phyloP scores from a whole-genome alignment of 2,797 vertebrate genomes.

The Aulostomus chinensis region DNA sequence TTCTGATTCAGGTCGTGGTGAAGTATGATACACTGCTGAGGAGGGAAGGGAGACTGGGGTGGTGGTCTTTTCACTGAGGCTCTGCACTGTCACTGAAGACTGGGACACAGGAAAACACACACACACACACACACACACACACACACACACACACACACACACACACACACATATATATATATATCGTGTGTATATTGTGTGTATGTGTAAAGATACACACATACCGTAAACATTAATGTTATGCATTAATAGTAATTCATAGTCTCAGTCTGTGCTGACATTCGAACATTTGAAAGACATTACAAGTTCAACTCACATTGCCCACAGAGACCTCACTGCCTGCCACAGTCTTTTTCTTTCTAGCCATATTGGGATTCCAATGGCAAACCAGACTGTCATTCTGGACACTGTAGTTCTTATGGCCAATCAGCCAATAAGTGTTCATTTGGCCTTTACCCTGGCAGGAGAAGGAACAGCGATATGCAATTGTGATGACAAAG shows the following conservation, averaged over 20 bases:
- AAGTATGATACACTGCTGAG: background rate
- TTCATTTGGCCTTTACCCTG: slow-evolving; percentile 92
- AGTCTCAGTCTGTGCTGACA: too few relatives aligned
- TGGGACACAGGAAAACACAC: slow-evolving; percentile 22
- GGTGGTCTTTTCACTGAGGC: slow-evolving; percentile 54
- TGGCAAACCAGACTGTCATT: slow-evolving; percentile 93
- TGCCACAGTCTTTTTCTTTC: slow-evolving; percentile 65
- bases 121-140: background rate
- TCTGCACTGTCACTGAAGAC: slow-evolving; percentile 65
- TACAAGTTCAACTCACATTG: slow-evolving; percentile 55
- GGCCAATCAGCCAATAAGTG: slow-evolving; percentile 89
- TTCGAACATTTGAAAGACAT: background rate
- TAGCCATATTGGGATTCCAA: slow-evolving; percentile 81
- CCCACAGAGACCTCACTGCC: slow-evolving; percentile 64
- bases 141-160: too few relatives aligned
- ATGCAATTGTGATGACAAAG: too few relatives aligned
- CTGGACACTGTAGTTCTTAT: slow-evolving; percentile 89
- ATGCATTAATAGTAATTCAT: too few relatives aligned
- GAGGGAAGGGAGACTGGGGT: slow-evolving; percentile 42
- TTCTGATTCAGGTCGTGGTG: slow-evolving; percentile 4
- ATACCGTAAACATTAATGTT: too few relatives aligned
- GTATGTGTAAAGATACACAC: too few relatives aligned
- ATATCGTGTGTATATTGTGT: too few relatives aligned
- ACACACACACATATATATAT: too few relatives aligned
- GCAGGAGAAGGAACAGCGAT: background rate